A percentile compares a stretch with the other conserved stretches of the same genome.
Conservation (phyloP, 2,888 invertebrate genomes). For the Heliconius erato region DNA sequence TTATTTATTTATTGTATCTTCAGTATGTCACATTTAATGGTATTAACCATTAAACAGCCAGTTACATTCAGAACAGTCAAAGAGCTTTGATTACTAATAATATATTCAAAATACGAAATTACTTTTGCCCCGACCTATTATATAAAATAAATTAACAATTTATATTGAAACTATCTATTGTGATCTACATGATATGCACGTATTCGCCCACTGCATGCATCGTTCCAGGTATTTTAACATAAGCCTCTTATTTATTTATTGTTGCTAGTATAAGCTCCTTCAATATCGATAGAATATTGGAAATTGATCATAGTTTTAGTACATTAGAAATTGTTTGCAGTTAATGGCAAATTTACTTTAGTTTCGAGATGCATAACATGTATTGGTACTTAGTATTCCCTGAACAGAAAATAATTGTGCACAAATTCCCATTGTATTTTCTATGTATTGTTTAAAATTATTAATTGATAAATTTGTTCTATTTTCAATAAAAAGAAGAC, state of each 20-base stretch:
- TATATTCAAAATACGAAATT: too few relatives aligned
- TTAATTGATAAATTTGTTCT: too few relatives aligned
- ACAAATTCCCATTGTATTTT: not conserved
- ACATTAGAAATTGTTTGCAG: not conserved
- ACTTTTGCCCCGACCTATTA: too few relatives aligned
- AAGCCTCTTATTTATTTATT: constrained; percentile 24
- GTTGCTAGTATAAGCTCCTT: constrained; percentile 11
- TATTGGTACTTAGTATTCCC: not conserved
- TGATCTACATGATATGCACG: not conserved
- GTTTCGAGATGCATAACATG: not conserved
- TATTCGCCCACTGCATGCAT: not conserved
- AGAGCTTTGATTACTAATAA: too few relatives aligned
- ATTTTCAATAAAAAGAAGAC: not conserved
- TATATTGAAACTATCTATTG: not conserved
- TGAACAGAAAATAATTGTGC: not conserved
- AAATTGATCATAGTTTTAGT: constrained; percentile 19
- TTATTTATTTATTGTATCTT: too few relatives aligned
- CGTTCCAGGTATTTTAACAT: constrained; percentile 12
- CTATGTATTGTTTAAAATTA: not conserved
- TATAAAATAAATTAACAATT: not conserved
- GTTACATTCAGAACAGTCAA: too few relatives aligned
- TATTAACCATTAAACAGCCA: too few relatives aligned
- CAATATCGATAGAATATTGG: constrained; percentile 16
- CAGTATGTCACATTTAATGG: too few relatives aligned
- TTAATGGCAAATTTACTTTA: not conserved